Evolutionary conservation across 2,797 vertebrate genomes (phyloP).

Genomic region (Catamblyrhynchus diadema): DNA sequence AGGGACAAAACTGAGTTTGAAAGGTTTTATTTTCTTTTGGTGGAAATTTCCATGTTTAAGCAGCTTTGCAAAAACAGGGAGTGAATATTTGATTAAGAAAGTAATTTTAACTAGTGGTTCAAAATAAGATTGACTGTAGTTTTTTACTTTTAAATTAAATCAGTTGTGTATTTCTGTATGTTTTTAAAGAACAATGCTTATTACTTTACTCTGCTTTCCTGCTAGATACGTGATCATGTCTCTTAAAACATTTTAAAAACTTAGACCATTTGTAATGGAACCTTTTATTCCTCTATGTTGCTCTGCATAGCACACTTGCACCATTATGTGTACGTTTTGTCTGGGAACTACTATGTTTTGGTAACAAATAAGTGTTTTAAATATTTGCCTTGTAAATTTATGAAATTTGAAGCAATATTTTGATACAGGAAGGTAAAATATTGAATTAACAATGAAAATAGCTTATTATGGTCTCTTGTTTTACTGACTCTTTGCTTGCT

Average conservation of each 20-base stretch:
- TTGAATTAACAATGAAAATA: background rate
- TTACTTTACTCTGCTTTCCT: background rate
- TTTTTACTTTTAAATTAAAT: background rate
- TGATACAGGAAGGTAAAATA: background rate
- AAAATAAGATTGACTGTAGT: background rate
- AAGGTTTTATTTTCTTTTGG: background rate
- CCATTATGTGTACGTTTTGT: background rate
- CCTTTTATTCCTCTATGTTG: background rate
- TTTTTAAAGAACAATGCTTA: background rate
- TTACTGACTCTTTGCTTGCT: background rate
- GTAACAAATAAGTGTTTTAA: background rate
- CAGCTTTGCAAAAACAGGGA: background rate
- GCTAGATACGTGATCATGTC: background rate
- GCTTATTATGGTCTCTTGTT: background rate
- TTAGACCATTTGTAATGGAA: fast-evolving
- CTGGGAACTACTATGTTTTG: background rate
- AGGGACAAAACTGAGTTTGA: background rate
- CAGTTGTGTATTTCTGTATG: background rate
- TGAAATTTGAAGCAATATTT: background rate
- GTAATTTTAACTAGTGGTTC: background rate
- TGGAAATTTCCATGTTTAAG: background rate
- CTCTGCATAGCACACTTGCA: background rate
- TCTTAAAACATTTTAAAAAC: background rate
- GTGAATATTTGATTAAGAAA: background rate
- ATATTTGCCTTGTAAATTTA: background rate